These are phyloP conservation scores for Arctocebus calabarensis DNA, from an alignment of 2,797 vertebrate genomes.

Conservation along the genomic window DNA sequence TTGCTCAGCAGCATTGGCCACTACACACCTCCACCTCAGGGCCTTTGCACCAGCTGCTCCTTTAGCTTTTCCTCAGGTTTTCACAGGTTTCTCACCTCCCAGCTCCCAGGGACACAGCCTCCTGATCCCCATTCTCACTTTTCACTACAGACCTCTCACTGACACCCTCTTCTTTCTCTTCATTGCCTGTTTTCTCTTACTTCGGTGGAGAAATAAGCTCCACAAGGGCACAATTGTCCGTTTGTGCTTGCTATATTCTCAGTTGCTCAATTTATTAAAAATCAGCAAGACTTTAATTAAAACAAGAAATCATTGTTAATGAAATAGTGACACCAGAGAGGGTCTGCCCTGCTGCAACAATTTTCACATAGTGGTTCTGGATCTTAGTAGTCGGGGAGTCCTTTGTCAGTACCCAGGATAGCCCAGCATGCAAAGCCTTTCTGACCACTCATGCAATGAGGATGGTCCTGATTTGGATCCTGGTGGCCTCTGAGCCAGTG, in stretches of 20 bases:
- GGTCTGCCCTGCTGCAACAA: not conserved
- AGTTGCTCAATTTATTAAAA: not conserved
- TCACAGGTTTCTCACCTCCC: not conserved
- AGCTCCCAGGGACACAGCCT: not conserved
- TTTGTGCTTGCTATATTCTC: not conserved
- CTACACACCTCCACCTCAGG: not conserved
- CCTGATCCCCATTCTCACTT: not conserved
- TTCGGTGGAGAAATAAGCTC: not conserved
- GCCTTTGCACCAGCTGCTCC: not conserved
- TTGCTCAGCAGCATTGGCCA: not conserved
- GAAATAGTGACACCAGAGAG: not conserved
- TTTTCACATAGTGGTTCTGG: not conserved
- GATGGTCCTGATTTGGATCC: not conserved
- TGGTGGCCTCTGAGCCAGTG: not conserved
- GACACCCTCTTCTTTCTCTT: not conserved
- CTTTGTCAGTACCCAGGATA: not conserved
- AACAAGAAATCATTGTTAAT: slow-evolving; percentile 3
- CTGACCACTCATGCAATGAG: not conserved
- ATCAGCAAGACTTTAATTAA: not conserved
- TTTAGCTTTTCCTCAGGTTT: not conserved
- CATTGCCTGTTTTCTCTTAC: not conserved
- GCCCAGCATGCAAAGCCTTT: not conserved
- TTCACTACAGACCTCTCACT: not conserved
- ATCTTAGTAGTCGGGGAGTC: not conserved
- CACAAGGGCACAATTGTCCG: not conserved